These are phyloP conservation scores for Odocoileus hemionus DNA, from an alignment of 2,113 vertebrate species.

Conservation along the genomic window DNA sequence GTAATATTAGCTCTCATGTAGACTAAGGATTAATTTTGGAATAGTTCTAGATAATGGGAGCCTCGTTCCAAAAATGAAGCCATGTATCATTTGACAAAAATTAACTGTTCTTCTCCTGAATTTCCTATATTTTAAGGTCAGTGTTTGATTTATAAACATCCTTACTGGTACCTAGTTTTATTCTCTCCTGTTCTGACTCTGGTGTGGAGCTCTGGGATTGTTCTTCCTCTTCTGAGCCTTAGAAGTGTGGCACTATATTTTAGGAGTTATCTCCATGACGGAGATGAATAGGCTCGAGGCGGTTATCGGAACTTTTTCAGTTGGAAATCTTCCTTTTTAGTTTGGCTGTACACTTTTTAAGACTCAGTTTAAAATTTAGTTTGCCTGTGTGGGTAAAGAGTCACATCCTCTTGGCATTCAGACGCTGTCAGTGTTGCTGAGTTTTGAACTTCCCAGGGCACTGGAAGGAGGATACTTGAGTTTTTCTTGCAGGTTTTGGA, in stretches of 20 bases:
- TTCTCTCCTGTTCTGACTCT: neutral
- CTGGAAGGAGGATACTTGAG: neutral
- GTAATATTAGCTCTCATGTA: constrained; percentile 71
- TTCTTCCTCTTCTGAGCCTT: neutral
- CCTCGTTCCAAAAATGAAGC: constrained; percentile 43
- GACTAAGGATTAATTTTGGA: constrained; percentile 50
- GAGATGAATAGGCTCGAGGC: neutral
- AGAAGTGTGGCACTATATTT: neutral
- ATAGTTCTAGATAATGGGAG: constrained; percentile 60
- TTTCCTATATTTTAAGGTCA: constrained; percentile 51
- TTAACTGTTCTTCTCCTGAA: constrained; percentile 41
- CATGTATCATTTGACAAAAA: constrained; percentile 45
- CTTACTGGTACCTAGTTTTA: neutral
- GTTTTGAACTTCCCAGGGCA: neutral
- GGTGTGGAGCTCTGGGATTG: neutral
- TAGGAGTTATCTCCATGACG: neutral
- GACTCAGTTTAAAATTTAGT: neutral
- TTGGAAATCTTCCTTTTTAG: neutral
- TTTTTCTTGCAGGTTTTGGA: neutral
- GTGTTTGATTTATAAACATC: constrained; percentile 56
- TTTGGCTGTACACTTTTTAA: neutral
- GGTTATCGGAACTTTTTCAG: neutral
- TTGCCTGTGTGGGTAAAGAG: neutral
- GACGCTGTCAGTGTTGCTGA: neutral
- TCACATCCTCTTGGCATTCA: rapidly evolving